Conservation (phyloP, 2,888 invertebrate genomes). For the Mythimna impura region DNA sequence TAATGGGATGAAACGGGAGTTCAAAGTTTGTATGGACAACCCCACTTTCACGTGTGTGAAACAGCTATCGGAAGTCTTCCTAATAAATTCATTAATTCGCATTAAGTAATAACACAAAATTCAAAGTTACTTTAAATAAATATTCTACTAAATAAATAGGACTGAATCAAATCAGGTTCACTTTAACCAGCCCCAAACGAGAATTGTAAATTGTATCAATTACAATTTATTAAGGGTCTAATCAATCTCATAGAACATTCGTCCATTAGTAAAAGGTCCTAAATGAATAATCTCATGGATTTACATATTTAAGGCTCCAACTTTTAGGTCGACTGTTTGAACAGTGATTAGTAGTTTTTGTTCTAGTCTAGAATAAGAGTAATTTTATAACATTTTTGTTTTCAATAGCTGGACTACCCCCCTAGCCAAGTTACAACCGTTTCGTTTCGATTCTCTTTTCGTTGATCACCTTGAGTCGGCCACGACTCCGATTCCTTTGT, state of each 20-base stretch:
- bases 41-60: no score
- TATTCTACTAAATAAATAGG: conserved; percentile 34
- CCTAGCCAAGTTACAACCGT: no score
- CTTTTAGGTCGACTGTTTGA: not conserved
- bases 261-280: not conserved
- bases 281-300: not conserved
- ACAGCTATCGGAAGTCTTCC: not conserved
- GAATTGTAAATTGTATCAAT: conserved; percentile 51
- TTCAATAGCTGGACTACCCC: no score
- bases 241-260: conserved; percentile 40
- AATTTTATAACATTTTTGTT: no score
- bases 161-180: conserved; percentile 28
- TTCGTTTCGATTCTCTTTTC: no score
- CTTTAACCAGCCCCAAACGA: conserved; percentile 25
- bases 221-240: conserved; percentile 23
- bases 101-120: not conserved
- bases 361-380: no score
- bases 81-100: not conserved
- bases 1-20: no score
- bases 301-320: not conserved
- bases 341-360: not conserved
- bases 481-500: no score
- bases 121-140: conserved; percentile 12
- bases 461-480: no score
- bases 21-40: no score